A percentile compares a stretch with the other conserved stretches of the same genome.
These are phyloP conservation scores for Drosophila sechellia DNA, from an alignment of 1,140 invertebrate species.

Conservation along the genomic window DNA sequence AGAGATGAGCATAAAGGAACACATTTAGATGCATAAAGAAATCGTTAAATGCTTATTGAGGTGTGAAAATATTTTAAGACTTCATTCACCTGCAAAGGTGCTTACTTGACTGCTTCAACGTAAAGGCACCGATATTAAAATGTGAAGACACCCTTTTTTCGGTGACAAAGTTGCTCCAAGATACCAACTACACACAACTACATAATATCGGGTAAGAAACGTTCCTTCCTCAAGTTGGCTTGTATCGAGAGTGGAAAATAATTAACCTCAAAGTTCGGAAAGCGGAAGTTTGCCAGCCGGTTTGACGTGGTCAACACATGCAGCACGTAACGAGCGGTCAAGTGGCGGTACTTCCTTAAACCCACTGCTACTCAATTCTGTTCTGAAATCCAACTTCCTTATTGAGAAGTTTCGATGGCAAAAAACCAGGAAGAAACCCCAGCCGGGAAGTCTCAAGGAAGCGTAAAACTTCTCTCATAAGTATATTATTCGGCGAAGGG, in stretches of 20 bases:
- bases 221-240: conserved; percentile 52
- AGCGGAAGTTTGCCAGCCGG: conserved; percentile 69
- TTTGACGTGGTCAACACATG: conserved; percentile 64
- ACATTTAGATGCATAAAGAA: conserved; percentile 7
- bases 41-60: conserved; percentile 14
- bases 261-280: conserved; percentile 73
- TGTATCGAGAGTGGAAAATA: conserved; percentile 76
- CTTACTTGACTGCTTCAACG: conserved; percentile 10
- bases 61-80: conserved; percentile 38
- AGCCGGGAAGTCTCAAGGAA: conserved; percentile 28
- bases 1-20: neutral
- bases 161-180: conserved; percentile 17
- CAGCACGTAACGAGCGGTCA: conserved; percentile 79
- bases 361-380: conserved; percentile 1
- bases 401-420: conserved; percentile 73
- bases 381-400: conserved; percentile 45
- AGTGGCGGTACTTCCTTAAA: conserved; percentile 34
- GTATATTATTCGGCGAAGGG: conserved; percentile 57
- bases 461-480: conserved; percentile 19
- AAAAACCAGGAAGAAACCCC: conserved; percentile 29
- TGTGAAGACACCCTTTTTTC: conserved; percentile 11
- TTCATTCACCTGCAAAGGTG: conserved; percentile 23
- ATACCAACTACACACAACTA: neutral
- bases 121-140: conserved; percentile 3
- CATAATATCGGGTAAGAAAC: conserved; percentile 15